phyloP scores from a whole-genome alignment of 2,113 vertebrate genomes.

The Ramphastos sulfuratus region DNA sequence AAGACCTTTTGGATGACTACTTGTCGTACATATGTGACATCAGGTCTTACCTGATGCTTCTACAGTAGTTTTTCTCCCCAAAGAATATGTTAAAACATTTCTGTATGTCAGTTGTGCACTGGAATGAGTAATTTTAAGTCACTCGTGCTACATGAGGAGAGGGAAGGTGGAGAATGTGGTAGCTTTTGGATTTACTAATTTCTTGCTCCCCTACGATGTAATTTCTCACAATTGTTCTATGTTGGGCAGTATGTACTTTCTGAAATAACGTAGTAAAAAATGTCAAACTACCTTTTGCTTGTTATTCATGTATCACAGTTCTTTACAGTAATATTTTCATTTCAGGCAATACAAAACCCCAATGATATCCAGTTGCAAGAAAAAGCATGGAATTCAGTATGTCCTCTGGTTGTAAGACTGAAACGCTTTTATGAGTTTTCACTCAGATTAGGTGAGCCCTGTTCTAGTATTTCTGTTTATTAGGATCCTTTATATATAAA shows the following conservation, averaged over 20 bases:
- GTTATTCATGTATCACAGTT: not conserved
- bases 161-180: not conserved
- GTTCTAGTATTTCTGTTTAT: not conserved
- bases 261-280: not conserved
- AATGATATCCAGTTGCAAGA: constrained; percentile 91
- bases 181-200: not conserved
- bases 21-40: not conserved
- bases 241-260: not conserved
- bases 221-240: not conserved
- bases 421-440: constrained; percentile 98
- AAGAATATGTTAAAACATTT: not conserved
- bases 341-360: constrained; percentile 96
- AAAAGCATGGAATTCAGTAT: constrained; percentile 95
- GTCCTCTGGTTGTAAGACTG: constrained; percentile 93
- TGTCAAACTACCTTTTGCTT: not conserved
- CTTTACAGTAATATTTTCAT: constrained; percentile 17
- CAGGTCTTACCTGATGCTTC: not conserved
- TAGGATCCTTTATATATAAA: not conserved
- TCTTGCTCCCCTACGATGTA: not conserved
- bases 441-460: constrained; percentile 85
- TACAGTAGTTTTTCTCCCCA: not conserved
- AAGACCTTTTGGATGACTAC: not conserved
- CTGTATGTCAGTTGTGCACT: not conserved
- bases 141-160: not conserved
- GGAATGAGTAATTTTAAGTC: not conserved